Conservation (phyloP, 2,113 vertebrate species). For the Lepisosteus osseus region DNA sequence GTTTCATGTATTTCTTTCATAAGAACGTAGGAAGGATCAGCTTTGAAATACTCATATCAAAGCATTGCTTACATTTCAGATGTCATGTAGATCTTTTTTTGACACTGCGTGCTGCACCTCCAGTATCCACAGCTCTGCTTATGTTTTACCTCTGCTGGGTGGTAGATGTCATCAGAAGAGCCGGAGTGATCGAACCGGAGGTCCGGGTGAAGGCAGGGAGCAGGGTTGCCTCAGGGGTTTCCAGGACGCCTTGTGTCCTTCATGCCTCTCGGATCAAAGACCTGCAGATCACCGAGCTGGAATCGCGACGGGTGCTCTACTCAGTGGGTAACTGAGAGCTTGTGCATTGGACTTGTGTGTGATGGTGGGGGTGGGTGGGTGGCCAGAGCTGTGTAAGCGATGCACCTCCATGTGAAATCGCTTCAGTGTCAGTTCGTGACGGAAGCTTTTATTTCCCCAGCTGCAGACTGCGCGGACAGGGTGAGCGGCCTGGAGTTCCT, state of each 20-base stretch:
- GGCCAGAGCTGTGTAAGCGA: not conserved
- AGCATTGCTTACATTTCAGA: too few relatives aligned
- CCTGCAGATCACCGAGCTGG: slow-evolving; percentile 65
- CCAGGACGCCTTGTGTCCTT: slow-evolving; percentile 52
- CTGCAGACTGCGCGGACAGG: slow-evolving; percentile 39
- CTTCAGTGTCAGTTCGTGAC: not conserved
- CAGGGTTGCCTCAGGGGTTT: slow-evolving; percentile 53
- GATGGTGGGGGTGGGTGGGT: not conserved
- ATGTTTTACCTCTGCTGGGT: not conserved
- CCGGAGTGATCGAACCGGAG: slow-evolving; percentile 48
- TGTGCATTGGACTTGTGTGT: not conserved
- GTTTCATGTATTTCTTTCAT: too few relatives aligned
- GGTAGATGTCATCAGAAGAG: slow-evolving; percentile 70
- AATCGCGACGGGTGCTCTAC: slow-evolving; percentile 57
- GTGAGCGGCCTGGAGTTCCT: slow-evolving; percentile 70
- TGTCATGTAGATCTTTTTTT: too few relatives aligned
- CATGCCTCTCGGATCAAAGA: slow-evolving; percentile 61
- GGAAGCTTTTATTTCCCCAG: slow-evolving; percentile 31
- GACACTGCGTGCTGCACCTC: too few relatives aligned
- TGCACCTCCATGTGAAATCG: not conserved
- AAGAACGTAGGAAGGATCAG: too few relatives aligned
- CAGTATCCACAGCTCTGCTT: too few relatives aligned
- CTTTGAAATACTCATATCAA: too few relatives aligned
- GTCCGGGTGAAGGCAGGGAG: slow-evolving; percentile 39
- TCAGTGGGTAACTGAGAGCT: slow-evolving; percentile 54